Evolutionary conservation across 2,888 invertebrate species (phyloP), one percentile per base, ranked within the genome.

Genomic region (Alviniconcha strummeri): DNA sequence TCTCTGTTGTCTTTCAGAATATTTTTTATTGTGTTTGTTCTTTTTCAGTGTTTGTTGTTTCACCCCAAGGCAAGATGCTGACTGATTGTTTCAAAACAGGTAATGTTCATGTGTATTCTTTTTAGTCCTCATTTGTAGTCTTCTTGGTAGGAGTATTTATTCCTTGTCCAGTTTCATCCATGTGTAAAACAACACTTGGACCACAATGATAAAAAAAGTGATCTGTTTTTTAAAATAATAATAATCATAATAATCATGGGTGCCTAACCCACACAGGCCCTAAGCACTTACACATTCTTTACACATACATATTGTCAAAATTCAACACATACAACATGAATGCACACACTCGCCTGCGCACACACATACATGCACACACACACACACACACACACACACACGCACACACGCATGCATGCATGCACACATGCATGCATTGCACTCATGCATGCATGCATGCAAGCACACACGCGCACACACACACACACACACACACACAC

Each of bases 1-100:
- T n/a, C n/a, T n/a, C n/a, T n/a, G 15, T n/a, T 69, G 1, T 69
- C 17, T 69, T n/a, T 69, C 17, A 52, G 9, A 52, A 9, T 74
- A 3, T 74, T 13, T 75, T n/a, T 55, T 7, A 54, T 56, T 75
- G n/a, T 75, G 9, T 74, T 52, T 75, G 56, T 57, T 57, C 67
- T 74, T 77, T 87, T 89, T 82, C 87, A 94, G 94, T 94, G 11
- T 93, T 90, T 86, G 87, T 93, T 77, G 94, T 94, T 5, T 94
- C 94, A 85, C 94, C 94, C 8, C 88, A 89, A 74, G 94, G 94
- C 4, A 94, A 94, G 88, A 88, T 90, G 67, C 89, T 94, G 52
- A 91, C 90, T 75, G 88, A 89, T 81, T 91, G 93, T 87, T 88
- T 94, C 67, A 84, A 84, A 80, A 87, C 90, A 84, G 91, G 90